Conservation (phyloP, 2,797 vertebrate genomes). For the Distichodus sexfasciatus region DNA sequence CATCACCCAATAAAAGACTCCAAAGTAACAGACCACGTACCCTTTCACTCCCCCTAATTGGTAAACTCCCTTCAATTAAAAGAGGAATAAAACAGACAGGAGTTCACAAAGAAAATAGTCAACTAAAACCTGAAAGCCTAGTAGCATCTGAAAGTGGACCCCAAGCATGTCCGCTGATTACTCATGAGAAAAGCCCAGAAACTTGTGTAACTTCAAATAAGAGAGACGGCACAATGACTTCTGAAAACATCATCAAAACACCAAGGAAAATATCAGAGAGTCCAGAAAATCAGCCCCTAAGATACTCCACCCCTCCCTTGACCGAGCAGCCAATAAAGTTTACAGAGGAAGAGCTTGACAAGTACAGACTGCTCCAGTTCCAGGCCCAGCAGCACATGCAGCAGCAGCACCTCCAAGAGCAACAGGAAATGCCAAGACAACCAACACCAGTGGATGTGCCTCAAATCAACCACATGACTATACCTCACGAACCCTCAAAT, state of each 20-base stretch:
- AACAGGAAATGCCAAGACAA: conserved; percentile 67
- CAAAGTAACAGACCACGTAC: conserved; percentile 56
- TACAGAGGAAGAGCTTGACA: conserved; percentile 93
- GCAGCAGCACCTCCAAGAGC: conserved; percentile 82
- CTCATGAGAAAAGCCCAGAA: background rate
- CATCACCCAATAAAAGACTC: conserved; percentile 55
- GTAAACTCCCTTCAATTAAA: conserved; percentile 74
- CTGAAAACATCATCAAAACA: background rate
- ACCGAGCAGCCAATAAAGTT: conserved; percentile 85
- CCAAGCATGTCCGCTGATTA: conserved; percentile 22
- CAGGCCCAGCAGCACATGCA: conserved; percentile 97
- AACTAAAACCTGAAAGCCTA: conserved; percentile 40
- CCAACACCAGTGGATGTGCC: conserved; percentile 39
- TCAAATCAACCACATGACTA: conserved; percentile 37
- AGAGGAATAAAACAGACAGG: conserved; percentile 64
- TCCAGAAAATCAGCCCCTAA: conserved; percentile 57
- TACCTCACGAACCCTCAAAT: conserved; percentile 56
- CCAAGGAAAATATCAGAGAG: conserved; percentile 60
- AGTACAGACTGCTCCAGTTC: conserved; percentile 90
- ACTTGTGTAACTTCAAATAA: background rate
- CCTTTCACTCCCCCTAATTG: conserved; percentile 70
- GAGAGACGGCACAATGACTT: background rate
- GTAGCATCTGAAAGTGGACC: conserved; percentile 50
- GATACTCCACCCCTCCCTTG: conserved; percentile 70
- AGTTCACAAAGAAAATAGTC: conserved; percentile 44